A percentile compares a stretch with the other conserved stretches of the same genome.
Evolutionary conservation across 2,797 vertebrate genomes (phyloP).

Genomic region (Gymnoscopelus braueri): DNA sequence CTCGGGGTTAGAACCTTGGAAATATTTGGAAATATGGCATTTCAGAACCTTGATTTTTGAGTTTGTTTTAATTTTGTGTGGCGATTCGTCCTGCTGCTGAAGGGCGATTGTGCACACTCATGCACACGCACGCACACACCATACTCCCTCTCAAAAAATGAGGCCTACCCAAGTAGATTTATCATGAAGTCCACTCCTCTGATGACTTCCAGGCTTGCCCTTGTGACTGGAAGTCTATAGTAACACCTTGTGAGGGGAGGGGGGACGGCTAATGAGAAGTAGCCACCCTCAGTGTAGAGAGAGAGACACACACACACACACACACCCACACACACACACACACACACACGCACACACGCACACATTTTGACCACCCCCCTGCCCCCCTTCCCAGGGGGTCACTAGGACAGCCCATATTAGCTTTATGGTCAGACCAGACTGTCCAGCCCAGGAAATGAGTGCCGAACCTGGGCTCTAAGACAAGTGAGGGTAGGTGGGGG

Average conservation of each 20-base stretch:
- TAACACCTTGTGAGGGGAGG: slow-evolving; percentile 86
- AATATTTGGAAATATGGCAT: too few species aligned
- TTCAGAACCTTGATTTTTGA: too few species aligned
- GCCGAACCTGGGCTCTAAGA: slow-evolving; percentile 75
- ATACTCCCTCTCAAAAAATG: too few species aligned
- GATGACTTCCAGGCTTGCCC: slow-evolving; percentile 86
- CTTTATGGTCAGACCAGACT: slow-evolving; percentile 88
- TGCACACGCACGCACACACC: slow-evolving; percentile 5
- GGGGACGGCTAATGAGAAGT: slow-evolving; percentile 85
- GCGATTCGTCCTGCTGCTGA: too few species aligned
- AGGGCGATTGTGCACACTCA: slow-evolving; percentile 53
- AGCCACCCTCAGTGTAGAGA: slow-evolving; percentile 10
- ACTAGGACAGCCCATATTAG: slow-evolving; percentile 89
- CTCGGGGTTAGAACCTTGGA: too few species aligned
- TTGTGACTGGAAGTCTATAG: slow-evolving; percentile 85
- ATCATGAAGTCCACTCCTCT: slow-evolving; percentile 31
- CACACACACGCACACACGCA: slow-evolving; percentile 34
- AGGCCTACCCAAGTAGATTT: too few species aligned
- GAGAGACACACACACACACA: background rate
- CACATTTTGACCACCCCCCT: slow-evolving; percentile 64
- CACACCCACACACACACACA: slow-evolving; percentile 51
- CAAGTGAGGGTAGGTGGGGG: slow-evolving; percentile 13
- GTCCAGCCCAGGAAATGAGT: slow-evolving; percentile 93
- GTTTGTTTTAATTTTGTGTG: too few species aligned
- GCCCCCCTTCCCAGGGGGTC: slow-evolving; percentile 57